Base-by-base conservation (phyloP, 2,113 vertebrate genomes). In the Dipodomys stephensi region DNA sequence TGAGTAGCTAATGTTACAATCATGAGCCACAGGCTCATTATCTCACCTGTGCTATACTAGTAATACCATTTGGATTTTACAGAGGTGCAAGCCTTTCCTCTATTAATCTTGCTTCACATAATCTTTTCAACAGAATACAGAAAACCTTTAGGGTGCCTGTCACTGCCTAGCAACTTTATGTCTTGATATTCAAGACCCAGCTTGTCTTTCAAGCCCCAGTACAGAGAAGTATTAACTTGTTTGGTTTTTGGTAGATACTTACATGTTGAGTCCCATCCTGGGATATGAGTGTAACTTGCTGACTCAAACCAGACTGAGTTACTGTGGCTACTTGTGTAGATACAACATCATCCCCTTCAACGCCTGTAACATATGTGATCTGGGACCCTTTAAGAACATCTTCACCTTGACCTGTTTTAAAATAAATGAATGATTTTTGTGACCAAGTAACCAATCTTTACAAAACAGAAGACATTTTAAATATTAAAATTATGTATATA, bases 211-310 rank as follows among this genome's bases (percentile, higher is more conserved):
- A 80, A 74, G 57, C 8, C 27, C 16, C 65, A 32, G 12, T 84
- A 73, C 35, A 87, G 15, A 89, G 46, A 94, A 72, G 68, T 64
- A 80, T 7, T 62, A 73, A 72, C 16, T 83, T 65, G 25, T 53
- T 67, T 93, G 82, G 79, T 46, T 94, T 96, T 28, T 28, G 18
- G 62, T 12, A 6, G 22, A 87, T 96, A 98, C 98, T 98, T 97
- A 99, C 99, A 91, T 99, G 99, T 67, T 99, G 99, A 16, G 99
- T 99, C 72, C 99, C 99, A 12, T 99, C 99, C 96, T 99, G 99
- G n/a, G 99, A 99, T 97, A 99, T 99, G 93, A 99, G 98, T 85
- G 99, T 99, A 93, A 99, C 98, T 69, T 99, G 99, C n/a, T 99
- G 99, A 96, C 99, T 98, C 88, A 99, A 97, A 83, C 99, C 98